Base-by-base conservation (phyloP, 2,113 vertebrate genomes). In the Catharus bicknelli region DNA sequence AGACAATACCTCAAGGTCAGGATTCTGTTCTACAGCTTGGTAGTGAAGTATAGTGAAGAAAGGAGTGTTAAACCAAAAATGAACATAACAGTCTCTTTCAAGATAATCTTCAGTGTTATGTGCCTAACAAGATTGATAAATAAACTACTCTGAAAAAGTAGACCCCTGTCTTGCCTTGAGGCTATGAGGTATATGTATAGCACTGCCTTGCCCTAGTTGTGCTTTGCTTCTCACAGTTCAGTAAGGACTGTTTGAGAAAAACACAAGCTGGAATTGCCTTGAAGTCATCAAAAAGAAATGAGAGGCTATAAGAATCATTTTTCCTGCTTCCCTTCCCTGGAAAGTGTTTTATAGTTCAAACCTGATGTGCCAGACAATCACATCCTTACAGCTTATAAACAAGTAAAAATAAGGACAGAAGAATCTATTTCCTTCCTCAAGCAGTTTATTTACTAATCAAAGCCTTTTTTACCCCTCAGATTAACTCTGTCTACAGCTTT, bases 401-500 rank as follows among this genome's bases (percentile, higher is more conserved):
- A 88, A 86, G 14, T 48, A 55, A 45, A 92, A 84, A 36, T n/a
- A 43, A 68, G 7, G 19, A 32, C 14, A 40, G 58, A 76, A 74
- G 8, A 73, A 50, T 64, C 59, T 45, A 38, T 57, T 88, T 86
- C n/a, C 79, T 93, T 91, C 30, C 45, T 83, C 18, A 68, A 78
- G 16, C 20, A 90, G 61, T 81, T 80, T 77, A 68, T 17, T 85
- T 82, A 84, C 34, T 88, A 88, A 94, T 76, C 62, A 57, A 42
- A 14, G 10, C 29, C 11, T 94, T 81, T 93, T 78, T 89, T 90
- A 42, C 70, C 93, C 83, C 36, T 80, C 96, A 99, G 99, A 98
- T 98, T 92, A 99, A 97, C 76, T 98, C 98, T 13, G 98, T 98
- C 45, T 98, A 98, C 97, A 99, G 99, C 92, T 99, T 99, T 55